A percentile compares a stretch with the other conserved stretches of the same genome.
phyloP scores from a whole-genome alignment of 1,140 invertebrate species.

The Euura lappo region DNA sequence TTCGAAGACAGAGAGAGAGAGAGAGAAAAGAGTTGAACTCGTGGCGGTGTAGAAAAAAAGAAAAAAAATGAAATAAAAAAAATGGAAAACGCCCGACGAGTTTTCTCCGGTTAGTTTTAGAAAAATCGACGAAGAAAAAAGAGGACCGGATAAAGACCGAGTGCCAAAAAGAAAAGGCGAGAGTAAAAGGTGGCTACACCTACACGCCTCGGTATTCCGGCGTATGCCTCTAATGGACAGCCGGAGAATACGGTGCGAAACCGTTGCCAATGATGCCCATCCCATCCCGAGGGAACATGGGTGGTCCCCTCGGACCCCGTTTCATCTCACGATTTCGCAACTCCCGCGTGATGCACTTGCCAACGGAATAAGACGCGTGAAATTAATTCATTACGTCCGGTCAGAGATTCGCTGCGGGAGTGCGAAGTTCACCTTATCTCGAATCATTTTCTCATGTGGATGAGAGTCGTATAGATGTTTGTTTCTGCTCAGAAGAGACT shows the following conservation, averaged over 20 bases:
- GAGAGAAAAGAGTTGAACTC: slow-evolving; percentile 1
- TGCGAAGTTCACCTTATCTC: too few species aligned
- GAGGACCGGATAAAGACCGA: not conserved
- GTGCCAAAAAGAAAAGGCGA: not conserved
- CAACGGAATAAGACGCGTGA: slow-evolving; percentile 9
- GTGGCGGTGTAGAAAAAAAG: not conserved
- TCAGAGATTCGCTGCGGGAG: not conserved
- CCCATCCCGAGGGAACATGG: slow-evolving; percentile 13
- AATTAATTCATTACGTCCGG: not conserved
- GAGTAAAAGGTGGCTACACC: not conserved
- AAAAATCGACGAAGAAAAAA: not conserved
- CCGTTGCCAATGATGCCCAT: slow-evolving; percentile 17
- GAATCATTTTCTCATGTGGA: too few species aligned
- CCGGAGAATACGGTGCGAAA: not conserved
- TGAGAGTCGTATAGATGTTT: too few species aligned
- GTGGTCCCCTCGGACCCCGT: slow-evolving; percentile 12
- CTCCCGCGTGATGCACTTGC: slow-evolving; percentile 2
- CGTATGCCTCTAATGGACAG: not conserved
- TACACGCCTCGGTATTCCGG: not conserved
- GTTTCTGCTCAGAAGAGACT: too few species aligned
- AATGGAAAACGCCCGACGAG: slow-evolving; percentile 2
- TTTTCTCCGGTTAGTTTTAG: not conserved
- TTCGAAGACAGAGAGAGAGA: not conserved
- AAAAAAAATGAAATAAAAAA: not conserved
- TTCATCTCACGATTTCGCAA: slow-evolving; percentile 3